Base-by-base conservation (phyloP, 2,797 vertebrate species). In the Octomys mimax region DNA sequence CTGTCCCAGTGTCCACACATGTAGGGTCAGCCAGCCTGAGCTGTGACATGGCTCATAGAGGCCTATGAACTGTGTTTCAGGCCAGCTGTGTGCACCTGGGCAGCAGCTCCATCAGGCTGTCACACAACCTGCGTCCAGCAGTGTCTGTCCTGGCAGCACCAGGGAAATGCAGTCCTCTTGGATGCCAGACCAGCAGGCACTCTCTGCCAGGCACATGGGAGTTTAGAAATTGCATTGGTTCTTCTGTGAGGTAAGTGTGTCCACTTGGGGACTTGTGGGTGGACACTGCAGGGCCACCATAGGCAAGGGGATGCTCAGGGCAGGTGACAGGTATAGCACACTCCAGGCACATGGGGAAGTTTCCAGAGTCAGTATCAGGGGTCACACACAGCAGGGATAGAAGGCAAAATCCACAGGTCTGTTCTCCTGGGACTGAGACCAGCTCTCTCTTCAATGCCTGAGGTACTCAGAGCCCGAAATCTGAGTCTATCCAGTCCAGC, bases 21-120 rank as follows among this genome's bases (percentile, higher is more conserved):
- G n/a, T n/a, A n/a, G n/a, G n/a, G n/a, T n/a, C n/a, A n/a, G n/a
- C n/a, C n/a, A n/a, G n/a, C n/a, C n/a, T n/a, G n/a, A n/a, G n/a
- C n/a, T n/a, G n/a, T n/a, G n/a, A 10, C 1, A 18, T 19, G 10
- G 68, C 3, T 1, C 2, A 39, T 19, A n/a, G 19, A 19, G 19
- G 68, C n/a, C 6, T 22, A 9, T 9, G 21, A 36, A 10, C 68
- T 36, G n/a, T 21, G 10, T 21, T 71, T 11, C 68, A 36, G n/a
- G 7, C 19, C 19, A 19, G n/a, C 19, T 10, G 7, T 0, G 8
- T 10, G 14, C n/a, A 70, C 6, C n/a, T 70, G 9, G 19, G 68
- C 3, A 21, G 22, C 1, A 19, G n/a, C 68, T 22, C n/a, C 9
- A 22, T 71, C 19, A 22, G 68, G 18, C 9, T 7, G 2, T 71